phyloP scores from a whole-genome alignment of 2,888 invertebrate genomes.

The Rhopalosiphum nymphaeae region DNA sequence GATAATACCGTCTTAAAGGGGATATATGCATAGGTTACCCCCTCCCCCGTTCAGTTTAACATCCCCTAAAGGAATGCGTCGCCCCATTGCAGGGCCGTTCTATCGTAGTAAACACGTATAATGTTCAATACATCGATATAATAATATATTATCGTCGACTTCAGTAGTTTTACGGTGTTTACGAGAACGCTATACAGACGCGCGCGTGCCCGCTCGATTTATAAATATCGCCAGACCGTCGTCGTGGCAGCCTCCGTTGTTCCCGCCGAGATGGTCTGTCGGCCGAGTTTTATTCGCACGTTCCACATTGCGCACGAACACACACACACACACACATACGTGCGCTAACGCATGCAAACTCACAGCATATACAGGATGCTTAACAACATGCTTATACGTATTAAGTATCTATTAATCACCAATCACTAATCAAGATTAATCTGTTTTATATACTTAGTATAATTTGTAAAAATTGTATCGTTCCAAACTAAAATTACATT shows the following conservation, averaged over 20 bases:
- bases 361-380: neutral
- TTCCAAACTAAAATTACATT: neutral
- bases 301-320: neutral
- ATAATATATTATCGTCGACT: neutral
- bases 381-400: neutral
- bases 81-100: neutral
- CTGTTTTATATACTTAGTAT: neutral
- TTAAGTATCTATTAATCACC: too few species aligned
- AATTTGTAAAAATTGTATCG: neutral
- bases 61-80: neutral
- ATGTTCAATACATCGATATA: neutral
- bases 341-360: neutral
- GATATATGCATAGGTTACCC: neutral
- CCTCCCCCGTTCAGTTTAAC: neutral
- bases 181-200: constrained; percentile 10
- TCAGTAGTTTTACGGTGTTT: constrained; percentile 34
- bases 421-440: neutral
- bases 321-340: neutral
- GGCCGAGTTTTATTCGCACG: constrained; percentile 25
- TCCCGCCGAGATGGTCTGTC: neutral
- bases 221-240: constrained; percentile 48
- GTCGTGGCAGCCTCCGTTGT: neutral
- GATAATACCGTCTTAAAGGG: neutral
- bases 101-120: neutral
- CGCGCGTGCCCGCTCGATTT: constrained; percentile 15